Evolutionary conservation across 2,797 vertebrate species (phyloP).

Genomic region (Anniella stebbinsi): DNA sequence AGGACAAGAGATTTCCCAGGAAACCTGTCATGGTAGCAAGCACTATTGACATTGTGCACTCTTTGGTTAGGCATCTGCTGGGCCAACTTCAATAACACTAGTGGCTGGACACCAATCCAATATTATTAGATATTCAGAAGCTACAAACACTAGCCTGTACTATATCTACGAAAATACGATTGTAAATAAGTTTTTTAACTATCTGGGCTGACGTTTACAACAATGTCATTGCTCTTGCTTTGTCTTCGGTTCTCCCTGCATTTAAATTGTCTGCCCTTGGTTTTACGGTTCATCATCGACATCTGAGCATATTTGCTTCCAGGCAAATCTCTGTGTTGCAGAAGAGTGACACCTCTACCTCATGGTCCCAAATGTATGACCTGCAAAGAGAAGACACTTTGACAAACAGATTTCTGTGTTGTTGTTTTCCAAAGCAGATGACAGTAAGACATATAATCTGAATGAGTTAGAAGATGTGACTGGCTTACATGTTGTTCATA

Average conservation of each 20-base stretch:
- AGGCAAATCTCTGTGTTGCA: slow-evolving; percentile 17
- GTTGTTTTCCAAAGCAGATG: not conserved
- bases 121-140: not conserved
- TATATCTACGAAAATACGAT: slow-evolving; percentile 56
- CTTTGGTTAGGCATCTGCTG: no score
- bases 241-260: slow-evolving; percentile 59
- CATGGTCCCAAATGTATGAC: slow-evolving; percentile 4
- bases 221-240: slow-evolving; percentile 53
- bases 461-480: slow-evolving; percentile 10
- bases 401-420: not conserved
- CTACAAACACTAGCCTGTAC: slow-evolving; percentile 23
- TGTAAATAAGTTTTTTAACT: slow-evolving; percentile 54
- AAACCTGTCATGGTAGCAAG: no score
- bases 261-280: slow-evolving; percentile 64
- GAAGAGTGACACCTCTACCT: slow-evolving; percentile 1
- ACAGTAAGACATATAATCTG: slow-evolving; percentile 7
- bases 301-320: slow-evolving; percentile 18
- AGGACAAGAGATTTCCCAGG: no score
- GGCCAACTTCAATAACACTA: no score
- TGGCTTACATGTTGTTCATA: slow-evolving; percentile 1
- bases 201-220: slow-evolving; percentile 70
- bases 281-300: slow-evolving; percentile 40
- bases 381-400: slow-evolving; percentile 8
- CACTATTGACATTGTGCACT: no score
- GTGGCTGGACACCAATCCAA: no score